Base-by-base conservation (phyloP, 2,797 vertebrate genomes). In the Rhynchotus rufescens region DNA sequence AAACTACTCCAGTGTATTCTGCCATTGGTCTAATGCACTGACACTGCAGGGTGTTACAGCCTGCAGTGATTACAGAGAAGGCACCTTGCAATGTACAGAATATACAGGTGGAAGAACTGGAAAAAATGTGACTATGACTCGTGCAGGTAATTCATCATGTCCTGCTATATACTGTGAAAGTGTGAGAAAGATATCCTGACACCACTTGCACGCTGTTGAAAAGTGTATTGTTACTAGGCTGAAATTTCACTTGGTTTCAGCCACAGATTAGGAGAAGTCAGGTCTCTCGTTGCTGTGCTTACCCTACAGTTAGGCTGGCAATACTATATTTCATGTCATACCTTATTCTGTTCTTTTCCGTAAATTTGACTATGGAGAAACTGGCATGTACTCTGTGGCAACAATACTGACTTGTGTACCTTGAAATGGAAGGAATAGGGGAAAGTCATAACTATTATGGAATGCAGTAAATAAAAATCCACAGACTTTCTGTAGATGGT, bases 21-120 rank as follows among this genome's bases (percentile, higher is more conserved):
- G 7, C 54, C 23, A 32, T 9, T 0, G 0, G 9, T 8, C 10
- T 45, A 56, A 8, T 22, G 15, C 86, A 10, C 26, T 75, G 66
- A 59, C 26, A 13, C 6, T 7, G 6, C 22, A 72, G 42, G 34
- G 19, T 12, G 2, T 28, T 30, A 57, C 7, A 72, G 45, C 6
- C 15, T 25, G 5, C 30, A 68, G 47, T 0, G 0, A 17, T 9
- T 52, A 56, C 5, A 12, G 26, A 88, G 14, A 76, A 80, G 73
- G 7, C 10, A 7, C 51, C 68, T 36, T 77, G 34, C 52, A 40
- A 34, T 4, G 13, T 30, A 34, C 25, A 56, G 26, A 87, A 88
- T 0, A 2, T 16, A 12, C 32, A 49, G 15, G 23, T 12, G n/a
- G 13, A 89, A 38, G 32, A 69, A 57, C 28, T 38, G 34, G 7